Evolutionary conservation across 2,797 vertebrate species (phyloP).

Genomic region (Coluber constrictor): DNA sequence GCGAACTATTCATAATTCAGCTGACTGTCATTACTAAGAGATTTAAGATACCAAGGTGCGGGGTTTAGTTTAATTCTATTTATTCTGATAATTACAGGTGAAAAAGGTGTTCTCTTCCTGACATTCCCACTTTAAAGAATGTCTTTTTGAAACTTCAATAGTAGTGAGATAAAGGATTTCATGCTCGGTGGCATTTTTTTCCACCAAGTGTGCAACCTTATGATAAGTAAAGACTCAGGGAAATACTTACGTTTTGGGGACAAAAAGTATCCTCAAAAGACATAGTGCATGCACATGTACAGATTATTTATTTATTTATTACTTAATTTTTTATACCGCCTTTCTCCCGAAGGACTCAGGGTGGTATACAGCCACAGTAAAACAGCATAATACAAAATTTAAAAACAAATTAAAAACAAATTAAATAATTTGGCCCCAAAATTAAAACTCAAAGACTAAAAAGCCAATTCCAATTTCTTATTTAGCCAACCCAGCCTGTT

Average conservation of each 20-base stretch:
- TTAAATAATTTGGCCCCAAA: too few species aligned
- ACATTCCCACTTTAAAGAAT: slow-evolving; percentile 12
- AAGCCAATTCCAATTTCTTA: too few species aligned
- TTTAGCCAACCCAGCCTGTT: too few species aligned
- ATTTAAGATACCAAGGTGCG: neutral
- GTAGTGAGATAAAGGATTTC: neutral
- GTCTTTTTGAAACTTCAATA: neutral
- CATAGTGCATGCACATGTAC: neutral
- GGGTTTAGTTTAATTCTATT: slow-evolving; percentile 26
- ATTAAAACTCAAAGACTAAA: too few species aligned
- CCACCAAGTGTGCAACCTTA: neutral
- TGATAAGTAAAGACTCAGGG: neutral
- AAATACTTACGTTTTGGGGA: neutral
- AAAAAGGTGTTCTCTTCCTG: neutral
- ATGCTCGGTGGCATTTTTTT: neutral
- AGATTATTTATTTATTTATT: too few species aligned
- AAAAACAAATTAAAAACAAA: too few species aligned
- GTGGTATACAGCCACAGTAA: too few species aligned
- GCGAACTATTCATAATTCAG: neutral
- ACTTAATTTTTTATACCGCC: too few species aligned
- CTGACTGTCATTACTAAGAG: slow-evolving; percentile 1
- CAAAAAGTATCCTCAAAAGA: neutral
- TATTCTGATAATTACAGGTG: slow-evolving; percentile 16
- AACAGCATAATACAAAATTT: too few species aligned
- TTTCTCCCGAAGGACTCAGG: too few species aligned